Percentiles rank a stretch among this genome's conserved stretches.
Evolutionary conservation across 2,113 vertebrate species (phyloP).

Genomic region (Ahaetulla prasina): DNA sequence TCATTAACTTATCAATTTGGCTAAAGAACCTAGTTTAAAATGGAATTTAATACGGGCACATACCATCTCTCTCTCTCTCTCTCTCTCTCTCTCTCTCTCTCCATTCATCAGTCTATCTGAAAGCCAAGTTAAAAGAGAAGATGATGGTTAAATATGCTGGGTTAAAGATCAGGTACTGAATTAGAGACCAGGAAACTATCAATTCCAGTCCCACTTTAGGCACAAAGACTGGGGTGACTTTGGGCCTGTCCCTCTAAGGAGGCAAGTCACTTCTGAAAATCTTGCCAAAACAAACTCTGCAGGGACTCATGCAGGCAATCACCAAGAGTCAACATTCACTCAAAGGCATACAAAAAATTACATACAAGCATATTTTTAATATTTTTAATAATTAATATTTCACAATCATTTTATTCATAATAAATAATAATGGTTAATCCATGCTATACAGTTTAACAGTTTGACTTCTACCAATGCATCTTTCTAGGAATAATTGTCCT

Average conservation of each 20-base stretch:
- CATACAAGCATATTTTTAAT: no score
- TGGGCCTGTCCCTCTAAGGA: neutral
- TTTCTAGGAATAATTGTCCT: neutral
- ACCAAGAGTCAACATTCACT: neutral
- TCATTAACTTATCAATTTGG: neutral
- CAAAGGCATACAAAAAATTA: neutral
- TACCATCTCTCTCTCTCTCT: neutral
- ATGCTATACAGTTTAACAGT: neutral
- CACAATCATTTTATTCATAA: neutral
- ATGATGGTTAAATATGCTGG: neutral
- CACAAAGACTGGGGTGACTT: neutral
- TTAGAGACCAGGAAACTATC: neutral
- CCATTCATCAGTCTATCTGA: neutral
- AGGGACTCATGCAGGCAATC: neutral
- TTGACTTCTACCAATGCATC: neutral
- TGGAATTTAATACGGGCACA: neutral
- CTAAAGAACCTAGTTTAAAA: neutral
- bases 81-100: no score
- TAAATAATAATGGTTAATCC: neutral
- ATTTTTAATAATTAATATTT: neutral
- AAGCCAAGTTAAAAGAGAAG: neutral
- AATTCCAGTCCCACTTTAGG: neutral
- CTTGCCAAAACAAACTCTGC: neutral
- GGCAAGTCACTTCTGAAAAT: neutral
- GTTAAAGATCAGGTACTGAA: neutral